Conservation (phyloP, 2,113 vertebrate genomes). For the Vidua chalybeata region DNA sequence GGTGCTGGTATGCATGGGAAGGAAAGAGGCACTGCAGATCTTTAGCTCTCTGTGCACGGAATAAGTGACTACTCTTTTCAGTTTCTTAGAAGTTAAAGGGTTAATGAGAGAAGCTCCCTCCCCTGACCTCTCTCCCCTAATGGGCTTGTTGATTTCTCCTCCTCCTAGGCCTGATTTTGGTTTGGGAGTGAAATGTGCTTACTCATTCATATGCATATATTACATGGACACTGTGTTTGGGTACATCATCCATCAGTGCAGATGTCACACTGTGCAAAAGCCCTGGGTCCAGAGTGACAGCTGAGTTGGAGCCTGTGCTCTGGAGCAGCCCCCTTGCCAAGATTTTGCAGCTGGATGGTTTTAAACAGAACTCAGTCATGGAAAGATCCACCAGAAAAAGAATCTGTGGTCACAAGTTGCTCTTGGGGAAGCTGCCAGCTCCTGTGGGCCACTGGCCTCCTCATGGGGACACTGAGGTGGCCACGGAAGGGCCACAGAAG, state of each 20-base stretch:
- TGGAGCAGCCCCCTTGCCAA: conserved; percentile 29
- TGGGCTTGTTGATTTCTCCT: conserved; percentile 25
- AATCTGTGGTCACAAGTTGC: background rate
- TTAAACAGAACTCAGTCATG: conserved; percentile 19
- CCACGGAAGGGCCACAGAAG: background rate
- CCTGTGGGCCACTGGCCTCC: background rate
- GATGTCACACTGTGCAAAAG: background rate
- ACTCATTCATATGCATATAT: conserved; percentile 21
- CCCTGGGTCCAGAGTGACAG: background rate
- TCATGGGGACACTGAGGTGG: background rate
- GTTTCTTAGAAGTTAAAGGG: background rate
- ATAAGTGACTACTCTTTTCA: background rate
- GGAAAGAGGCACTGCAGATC: background rate
- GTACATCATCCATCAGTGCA: conserved; percentile 52
- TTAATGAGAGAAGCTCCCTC: conserved; percentile 17
- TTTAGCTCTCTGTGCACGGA: background rate
- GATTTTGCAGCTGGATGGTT: conserved; percentile 17
- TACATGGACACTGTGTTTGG: background rate
- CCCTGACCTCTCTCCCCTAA: background rate
- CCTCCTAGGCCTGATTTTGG: conserved; percentile 39
- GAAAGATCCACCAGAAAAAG: conserved; percentile 1
- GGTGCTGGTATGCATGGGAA: background rate
- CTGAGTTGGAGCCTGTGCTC: conserved; percentile 29
- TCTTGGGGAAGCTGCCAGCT: background rate
- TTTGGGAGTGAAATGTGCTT: conserved; percentile 51